A percentile compares a stretch with the other conserved stretches of the same genome.
phyloP scores from a whole-genome alignment of 2,888 invertebrate species.

The Parnassius orleans region DNA sequence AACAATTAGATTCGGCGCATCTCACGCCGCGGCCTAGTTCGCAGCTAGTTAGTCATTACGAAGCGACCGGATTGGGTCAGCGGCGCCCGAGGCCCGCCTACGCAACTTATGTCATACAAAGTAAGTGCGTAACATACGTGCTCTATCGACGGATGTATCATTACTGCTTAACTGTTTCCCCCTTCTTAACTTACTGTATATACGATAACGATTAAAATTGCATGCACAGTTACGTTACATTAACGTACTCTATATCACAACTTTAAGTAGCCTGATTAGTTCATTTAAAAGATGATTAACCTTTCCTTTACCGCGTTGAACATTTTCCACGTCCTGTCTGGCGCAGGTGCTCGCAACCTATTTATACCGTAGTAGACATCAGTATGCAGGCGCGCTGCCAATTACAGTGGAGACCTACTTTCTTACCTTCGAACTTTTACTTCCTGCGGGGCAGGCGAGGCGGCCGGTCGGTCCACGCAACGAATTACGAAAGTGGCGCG shows the following conservation, averaged over 20 bases:
- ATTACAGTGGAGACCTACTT: slow-evolving; percentile 80
- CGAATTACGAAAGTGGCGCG: slow-evolving; percentile 80
- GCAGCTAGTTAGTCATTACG: slow-evolving; percentile 48
- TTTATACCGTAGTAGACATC: slow-evolving; percentile 61
- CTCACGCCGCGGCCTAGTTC: slow-evolving; percentile 68
- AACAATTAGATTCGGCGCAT: slow-evolving; percentile 65
- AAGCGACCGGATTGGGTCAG: slow-evolving; percentile 65
- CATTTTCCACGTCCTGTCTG: slow-evolving; percentile 39
- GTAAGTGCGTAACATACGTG: slow-evolving; percentile 54
- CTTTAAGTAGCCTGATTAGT: slow-evolving; percentile 6
- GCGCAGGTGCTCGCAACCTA: slow-evolving; percentile 62
- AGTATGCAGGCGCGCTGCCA: slow-evolving; percentile 78
- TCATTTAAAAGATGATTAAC: slow-evolving; percentile 22
- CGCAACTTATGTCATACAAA: slow-evolving; percentile 65
- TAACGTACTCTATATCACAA: slow-evolving; percentile 19
- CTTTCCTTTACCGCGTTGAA: slow-evolving; percentile 19
- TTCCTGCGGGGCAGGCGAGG: slow-evolving; percentile 78
- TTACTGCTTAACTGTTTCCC: slow-evolving; percentile 25
- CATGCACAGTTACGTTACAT: slow-evolving; percentile 19
- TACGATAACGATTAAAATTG: slow-evolving; percentile 17
- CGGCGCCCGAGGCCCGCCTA: slow-evolving; percentile 49
- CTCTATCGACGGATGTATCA: slow-evolving; percentile 31
- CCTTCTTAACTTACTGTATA: slow-evolving; percentile 9
- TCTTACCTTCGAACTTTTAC: slow-evolving; percentile 82
- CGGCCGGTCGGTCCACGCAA: slow-evolving; percentile 77